Evolutionary conservation across 2,113 vertebrate species (phyloP).

Genomic region (Tursiops truncatus): DNA sequence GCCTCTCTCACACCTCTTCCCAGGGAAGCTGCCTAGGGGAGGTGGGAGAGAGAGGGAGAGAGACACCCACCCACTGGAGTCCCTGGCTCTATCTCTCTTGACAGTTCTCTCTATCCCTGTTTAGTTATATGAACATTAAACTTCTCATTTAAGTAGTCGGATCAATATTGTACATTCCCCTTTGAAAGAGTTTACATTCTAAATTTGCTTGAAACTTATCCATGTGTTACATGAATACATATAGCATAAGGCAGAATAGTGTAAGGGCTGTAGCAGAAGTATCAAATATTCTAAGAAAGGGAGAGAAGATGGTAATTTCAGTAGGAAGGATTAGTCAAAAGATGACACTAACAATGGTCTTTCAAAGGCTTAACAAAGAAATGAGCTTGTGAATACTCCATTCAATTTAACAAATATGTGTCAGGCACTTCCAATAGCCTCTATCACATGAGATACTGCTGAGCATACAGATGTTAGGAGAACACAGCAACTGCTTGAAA

Average conservation of each 20-base stretch:
- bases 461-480: background rate
- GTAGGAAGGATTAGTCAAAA: background rate
- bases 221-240: background rate
- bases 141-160: background rate
- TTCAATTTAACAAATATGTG: background rate
- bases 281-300: background rate
- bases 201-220: background rate
- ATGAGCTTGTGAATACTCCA: background rate
- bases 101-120: background rate
- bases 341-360: background rate
- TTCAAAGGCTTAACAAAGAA: background rate
- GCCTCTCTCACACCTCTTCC: fast-evolving
- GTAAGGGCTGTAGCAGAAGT: too few species aligned
- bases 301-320: background rate
- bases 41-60: background rate
- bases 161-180: background rate
- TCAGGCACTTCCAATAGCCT: background rate
- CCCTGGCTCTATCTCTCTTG: background rate
- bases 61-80: background rate
- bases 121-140: background rate
- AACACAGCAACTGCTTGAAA: background rate
- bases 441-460: too few species aligned
- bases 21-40: too few species aligned
- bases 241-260: background rate
- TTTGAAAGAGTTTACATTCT: background rate